Conservation (phyloP, 2,888 invertebrate species). For the Hemicrepidius hirtus region DNA sequence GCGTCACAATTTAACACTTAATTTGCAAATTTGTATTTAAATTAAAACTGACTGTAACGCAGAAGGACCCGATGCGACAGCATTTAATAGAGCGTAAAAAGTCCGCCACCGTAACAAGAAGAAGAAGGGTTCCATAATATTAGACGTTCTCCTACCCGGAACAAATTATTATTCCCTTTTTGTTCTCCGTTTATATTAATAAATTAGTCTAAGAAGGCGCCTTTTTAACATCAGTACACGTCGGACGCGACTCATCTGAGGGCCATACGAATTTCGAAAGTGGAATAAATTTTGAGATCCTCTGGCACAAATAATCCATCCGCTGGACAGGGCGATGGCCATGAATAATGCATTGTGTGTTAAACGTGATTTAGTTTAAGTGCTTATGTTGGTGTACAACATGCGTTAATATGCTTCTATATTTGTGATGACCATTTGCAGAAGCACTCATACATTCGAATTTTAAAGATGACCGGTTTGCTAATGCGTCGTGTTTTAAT, state of each 20-base stretch:
- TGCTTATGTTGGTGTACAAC: conserved; percentile 49
- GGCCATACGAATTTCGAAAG: background rate
- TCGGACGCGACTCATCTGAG: background rate
- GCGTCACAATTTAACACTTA: conserved; percentile 60
- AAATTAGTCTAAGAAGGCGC: conserved; percentile 35
- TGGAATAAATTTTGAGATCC: conserved; percentile 32
- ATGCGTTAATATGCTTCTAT: conserved; percentile 48
- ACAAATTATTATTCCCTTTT: conserved; percentile 42
- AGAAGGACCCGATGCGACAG: conserved; percentile 49
- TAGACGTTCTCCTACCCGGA: conserved; percentile 26
- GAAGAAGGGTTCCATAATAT: conserved; percentile 26
- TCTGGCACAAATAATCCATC: conserved; percentile 40
- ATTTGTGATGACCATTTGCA: conserved; percentile 41
- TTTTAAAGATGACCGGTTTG: conserved; percentile 48
- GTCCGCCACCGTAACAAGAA: background rate
- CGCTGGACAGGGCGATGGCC: conserved; percentile 34
- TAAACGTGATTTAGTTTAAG: conserved; percentile 53
- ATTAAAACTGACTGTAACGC: conserved; percentile 58
- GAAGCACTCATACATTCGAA: conserved; percentile 31
- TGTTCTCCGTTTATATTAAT: conserved; percentile 42
- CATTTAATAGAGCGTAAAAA: conserved; percentile 50
- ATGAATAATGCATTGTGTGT: conserved; percentile 53
- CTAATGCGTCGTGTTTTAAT: conserved; percentile 44
- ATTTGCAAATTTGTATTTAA: conserved; percentile 63
- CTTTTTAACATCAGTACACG: background rate